A percentile compares a stretch with the other conserved stretches of the same genome.
Evolutionary conservation across 2,113 vertebrate genomes (phyloP).

Genomic region (Oreocharis arfaki): DNA sequence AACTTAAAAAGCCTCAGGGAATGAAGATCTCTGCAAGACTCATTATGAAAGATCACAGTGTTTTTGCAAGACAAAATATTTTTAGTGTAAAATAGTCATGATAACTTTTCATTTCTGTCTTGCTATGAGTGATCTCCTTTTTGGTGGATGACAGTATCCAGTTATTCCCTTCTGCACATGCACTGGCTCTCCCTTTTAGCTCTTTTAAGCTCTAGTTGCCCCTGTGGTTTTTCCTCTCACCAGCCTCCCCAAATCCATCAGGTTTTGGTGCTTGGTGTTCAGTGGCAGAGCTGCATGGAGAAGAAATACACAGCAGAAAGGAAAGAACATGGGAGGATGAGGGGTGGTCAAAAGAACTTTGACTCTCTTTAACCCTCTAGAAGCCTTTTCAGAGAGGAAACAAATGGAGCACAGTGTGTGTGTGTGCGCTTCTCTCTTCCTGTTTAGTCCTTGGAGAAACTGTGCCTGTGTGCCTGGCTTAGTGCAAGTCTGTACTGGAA

Average conservation of each 20-base stretch:
- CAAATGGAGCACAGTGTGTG: background rate
- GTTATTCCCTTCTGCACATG: background rate
- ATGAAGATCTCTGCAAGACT: background rate
- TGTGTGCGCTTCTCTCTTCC: background rate
- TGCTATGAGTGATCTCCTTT: background rate
- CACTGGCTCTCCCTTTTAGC: background rate
- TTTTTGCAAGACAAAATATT: background rate
- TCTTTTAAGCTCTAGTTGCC: background rate
- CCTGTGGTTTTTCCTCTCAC: background rate
- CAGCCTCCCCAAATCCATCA: background rate
- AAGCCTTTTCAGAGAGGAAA: background rate
- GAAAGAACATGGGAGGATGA: background rate
- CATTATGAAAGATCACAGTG: background rate
- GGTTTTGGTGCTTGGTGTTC: background rate
- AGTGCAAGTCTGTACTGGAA: background rate
- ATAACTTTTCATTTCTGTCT: background rate
- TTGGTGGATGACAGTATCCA: background rate
- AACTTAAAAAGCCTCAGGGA: constrained; percentile 9
- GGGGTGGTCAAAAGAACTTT: background rate
- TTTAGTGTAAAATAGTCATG: background rate
- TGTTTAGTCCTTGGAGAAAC: background rate
- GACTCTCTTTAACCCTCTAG: background rate
- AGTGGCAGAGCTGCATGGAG: background rate
- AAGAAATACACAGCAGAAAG: background rate
- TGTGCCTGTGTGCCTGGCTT: background rate